These are phyloP conservation scores for Himalopsyche anomala DNA, from an alignment of 2,888 invertebrate genomes.

Conservation along the genomic window DNA sequence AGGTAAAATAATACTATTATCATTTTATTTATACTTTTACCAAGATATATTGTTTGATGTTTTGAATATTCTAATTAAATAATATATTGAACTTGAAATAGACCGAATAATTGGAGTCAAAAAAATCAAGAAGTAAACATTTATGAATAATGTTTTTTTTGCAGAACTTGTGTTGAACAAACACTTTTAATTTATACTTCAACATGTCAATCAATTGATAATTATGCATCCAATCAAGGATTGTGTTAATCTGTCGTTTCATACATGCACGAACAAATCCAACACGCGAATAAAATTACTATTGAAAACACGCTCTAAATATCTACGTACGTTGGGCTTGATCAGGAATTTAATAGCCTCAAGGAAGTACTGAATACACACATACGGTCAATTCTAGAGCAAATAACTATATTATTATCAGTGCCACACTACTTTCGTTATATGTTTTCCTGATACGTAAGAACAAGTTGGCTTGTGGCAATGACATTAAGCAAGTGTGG, in stretches of 20 bases:
- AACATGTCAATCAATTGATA: background rate
- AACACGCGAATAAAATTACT: slow-evolving; percentile 1
- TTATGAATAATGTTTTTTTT: no score
- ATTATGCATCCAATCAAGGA: background rate
- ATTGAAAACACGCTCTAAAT: slow-evolving; percentile 13
- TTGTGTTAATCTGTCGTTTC: background rate
- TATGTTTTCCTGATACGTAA: slow-evolving; percentile 52
- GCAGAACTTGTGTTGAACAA: no score
- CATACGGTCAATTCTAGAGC: slow-evolving; percentile 41
- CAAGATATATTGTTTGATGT: no score
- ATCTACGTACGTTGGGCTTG: background rate
- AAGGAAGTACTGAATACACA: background rate
- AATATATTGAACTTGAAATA: no score
- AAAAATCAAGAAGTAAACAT: no score
- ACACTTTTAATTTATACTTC: no score
- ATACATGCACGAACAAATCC: background rate
- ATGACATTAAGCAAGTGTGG: slow-evolving; percentile 58
- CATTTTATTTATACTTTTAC: no score
- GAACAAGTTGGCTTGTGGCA: slow-evolving; percentile 60
- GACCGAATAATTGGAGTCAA: no score
- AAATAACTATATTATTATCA: slow-evolving; percentile 36
- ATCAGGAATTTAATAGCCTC: slow-evolving; percentile 12
- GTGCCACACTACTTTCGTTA: slow-evolving; percentile 26
- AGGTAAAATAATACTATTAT: no score
- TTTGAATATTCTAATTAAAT: no score